A percentile compares a stretch with the other conserved stretches of the same genome.
Evolutionary conservation across 2,797 vertebrate species (phyloP).

Genomic region (Manis javanica): DNA sequence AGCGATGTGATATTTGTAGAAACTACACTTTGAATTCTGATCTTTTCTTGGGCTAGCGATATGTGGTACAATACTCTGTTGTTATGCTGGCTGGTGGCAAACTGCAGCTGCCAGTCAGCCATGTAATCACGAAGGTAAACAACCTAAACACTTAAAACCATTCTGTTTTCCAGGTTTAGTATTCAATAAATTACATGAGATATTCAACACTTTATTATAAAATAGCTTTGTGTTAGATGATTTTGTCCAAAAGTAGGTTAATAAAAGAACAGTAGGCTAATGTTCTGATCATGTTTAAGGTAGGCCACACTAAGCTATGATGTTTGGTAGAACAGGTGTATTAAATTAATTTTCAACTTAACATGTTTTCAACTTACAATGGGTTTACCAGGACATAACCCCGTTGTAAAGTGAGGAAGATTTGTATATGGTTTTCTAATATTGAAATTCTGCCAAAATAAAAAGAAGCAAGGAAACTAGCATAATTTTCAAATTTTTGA

Average conservation of each 20-base stretch:
- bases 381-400: background rate
- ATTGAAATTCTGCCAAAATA: conserved; percentile 1
- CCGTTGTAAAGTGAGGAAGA: background rate
- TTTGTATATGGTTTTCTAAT: background rate
- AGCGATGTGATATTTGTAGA: background rate
- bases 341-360: background rate
- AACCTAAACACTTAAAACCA: too few relatives aligned
- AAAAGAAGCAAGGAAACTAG: background rate
- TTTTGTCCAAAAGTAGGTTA: background rate
- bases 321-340: background rate
- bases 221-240: background rate
- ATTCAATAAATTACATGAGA: background rate
- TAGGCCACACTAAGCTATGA: background rate
- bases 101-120: background rate
- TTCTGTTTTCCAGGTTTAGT: background rate
- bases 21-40: background rate
- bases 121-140: background rate
- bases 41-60: background rate
- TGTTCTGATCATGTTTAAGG: background rate
- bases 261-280: background rate
- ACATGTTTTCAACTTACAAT: background rate
- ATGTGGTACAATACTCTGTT: background rate
- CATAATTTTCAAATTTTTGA: background rate
- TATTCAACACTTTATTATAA: background rate
- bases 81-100: background rate